Evolutionary conservation across 2,797 vertebrate genomes (phyloP), one percentile per base, ranked within the genome.

Genomic region (Bothrops alternatus): DNA sequence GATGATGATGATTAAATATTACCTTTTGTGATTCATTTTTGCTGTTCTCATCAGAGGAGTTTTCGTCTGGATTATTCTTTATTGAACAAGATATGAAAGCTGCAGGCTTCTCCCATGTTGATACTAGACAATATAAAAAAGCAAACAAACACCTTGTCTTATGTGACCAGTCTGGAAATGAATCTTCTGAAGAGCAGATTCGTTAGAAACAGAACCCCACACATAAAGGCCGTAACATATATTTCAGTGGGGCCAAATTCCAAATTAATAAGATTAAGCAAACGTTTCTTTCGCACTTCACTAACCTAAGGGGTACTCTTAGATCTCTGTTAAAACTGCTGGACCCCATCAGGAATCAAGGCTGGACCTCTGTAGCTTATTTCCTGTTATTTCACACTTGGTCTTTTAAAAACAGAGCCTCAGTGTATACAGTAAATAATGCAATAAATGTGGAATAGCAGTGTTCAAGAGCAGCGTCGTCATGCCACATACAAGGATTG

Each of bases 81-180:
- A 94, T 93, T 82, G 94, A 97, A 93, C 94, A 95, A 85, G 97
- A 93, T 89, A 98, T 93, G 96, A 97, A 98, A 65, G 97, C 98
- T 86, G 95, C 97, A 0, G 99, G 99, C 95, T 98, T 99, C 95
- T 99, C 98, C 99, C 99, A 99, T 2, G 97, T 98, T 91, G 99
- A 99, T 95, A 99, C 99, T 53, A 53, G 50, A 53, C 50, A 53
- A 53, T 53, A 53, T 53, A 53, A 53, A 53, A 53, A 6, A 53
- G 32, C 32, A 53, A 47, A 47, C 6, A 50, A 50, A 50, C 4
- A 50, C 6, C 47, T 53, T 53, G 50, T 53, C 50, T 53, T 53
- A 63, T 32, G 25, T 5, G 47, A 57, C 8, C 26, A 7, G n/a
- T 26, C 32, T 20, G 10, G 14, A 53, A 85, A 42, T 78, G 16